phyloP scores from a whole-genome alignment of 2,797 vertebrate genomes.

The Acrossocheilus fasciatus region DNA sequence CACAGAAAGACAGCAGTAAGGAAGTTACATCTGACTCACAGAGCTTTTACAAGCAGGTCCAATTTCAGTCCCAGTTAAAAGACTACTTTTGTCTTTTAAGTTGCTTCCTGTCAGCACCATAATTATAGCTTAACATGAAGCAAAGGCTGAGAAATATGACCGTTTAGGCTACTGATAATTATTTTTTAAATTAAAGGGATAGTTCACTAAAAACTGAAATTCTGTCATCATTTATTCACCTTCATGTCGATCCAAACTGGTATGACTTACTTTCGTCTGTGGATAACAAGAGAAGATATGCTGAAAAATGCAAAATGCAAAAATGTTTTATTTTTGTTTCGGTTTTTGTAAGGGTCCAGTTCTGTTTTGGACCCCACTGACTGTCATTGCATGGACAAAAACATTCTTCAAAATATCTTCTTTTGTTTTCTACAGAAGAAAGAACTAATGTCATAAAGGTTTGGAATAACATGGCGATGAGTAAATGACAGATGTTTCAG shows the following conservation, averaged over 20 bases:
- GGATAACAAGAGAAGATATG: not conserved
- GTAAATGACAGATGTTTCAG: not conserved
- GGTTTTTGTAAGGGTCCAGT: not conserved
- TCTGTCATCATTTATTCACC: not conserved
- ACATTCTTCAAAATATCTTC: not conserved
- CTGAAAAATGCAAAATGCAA: not conserved
- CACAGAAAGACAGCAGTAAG: constrained; percentile 7
- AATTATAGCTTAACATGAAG: not conserved
- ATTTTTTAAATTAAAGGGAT: not conserved
- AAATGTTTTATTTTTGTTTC: no score
- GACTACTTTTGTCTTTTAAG: not conserved
- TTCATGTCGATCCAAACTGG: not conserved
- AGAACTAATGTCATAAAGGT: not conserved
- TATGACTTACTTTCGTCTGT: not conserved
- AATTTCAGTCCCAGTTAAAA: constrained; percentile 13
- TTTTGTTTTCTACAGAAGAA: not conserved
- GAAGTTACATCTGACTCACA: not conserved
- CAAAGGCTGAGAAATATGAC: not conserved
- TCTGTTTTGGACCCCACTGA: not conserved
- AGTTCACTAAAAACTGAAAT: not conserved
- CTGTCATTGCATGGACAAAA: not conserved
- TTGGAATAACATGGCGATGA: not conserved
- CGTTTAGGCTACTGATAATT: not conserved
- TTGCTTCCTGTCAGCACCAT: not conserved
- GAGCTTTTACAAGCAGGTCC: not conserved